Evolutionary conservation across 2,797 vertebrate species (phyloP).

Genomic region (Echeneis naucrates): DNA sequence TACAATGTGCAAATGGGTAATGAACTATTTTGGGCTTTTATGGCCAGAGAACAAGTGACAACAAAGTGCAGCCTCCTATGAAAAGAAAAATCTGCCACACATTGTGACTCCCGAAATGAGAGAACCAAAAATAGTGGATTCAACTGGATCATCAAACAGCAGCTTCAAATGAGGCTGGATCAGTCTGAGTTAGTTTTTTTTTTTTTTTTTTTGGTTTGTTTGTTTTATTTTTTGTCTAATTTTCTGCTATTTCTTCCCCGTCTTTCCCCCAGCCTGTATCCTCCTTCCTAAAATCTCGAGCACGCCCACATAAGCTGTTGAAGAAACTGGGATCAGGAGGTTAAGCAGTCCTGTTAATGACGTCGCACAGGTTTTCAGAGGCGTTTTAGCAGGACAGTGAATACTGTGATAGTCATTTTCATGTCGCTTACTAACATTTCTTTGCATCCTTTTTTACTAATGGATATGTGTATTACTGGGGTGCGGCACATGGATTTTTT

Average conservation of each 20-base stretch:
- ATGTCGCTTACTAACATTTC: slow-evolving; percentile 58
- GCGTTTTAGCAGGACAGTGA: slow-evolving; percentile 42
- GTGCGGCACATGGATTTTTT: slow-evolving; percentile 55
- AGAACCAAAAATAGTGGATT: slow-evolving; percentile 54
- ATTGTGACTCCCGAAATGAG: slow-evolving; percentile 42
- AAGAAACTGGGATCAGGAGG: slow-evolving; percentile 33
- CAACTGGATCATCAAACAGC: slow-evolving; percentile 26
- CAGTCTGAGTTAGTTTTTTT: too few species aligned
- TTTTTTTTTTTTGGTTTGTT: too few species aligned
- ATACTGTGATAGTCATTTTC: slow-evolving; percentile 57
- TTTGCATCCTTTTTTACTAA: slow-evolving; percentile 58
- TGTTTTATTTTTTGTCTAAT: slow-evolving; percentile 15
- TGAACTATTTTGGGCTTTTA: slow-evolving; percentile 54
- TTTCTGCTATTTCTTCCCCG: slow-evolving; percentile 3
- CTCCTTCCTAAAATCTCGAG: background rate
- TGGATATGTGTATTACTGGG: slow-evolving; percentile 54
- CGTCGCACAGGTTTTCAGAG: slow-evolving; percentile 38
- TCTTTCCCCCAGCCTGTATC: background rate
- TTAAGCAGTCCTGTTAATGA: slow-evolving; percentile 57
- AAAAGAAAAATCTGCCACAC: slow-evolving; percentile 41
- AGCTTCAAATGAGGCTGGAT: slow-evolving; percentile 42
- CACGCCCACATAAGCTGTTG: slow-evolving; percentile 11
- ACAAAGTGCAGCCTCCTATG: slow-evolving; percentile 27
- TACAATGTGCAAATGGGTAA: slow-evolving; percentile 40
- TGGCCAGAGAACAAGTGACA: slow-evolving; percentile 34